Conservation (phyloP, 2,797 vertebrate genomes). For the Dermochelys coriacea region DNA sequence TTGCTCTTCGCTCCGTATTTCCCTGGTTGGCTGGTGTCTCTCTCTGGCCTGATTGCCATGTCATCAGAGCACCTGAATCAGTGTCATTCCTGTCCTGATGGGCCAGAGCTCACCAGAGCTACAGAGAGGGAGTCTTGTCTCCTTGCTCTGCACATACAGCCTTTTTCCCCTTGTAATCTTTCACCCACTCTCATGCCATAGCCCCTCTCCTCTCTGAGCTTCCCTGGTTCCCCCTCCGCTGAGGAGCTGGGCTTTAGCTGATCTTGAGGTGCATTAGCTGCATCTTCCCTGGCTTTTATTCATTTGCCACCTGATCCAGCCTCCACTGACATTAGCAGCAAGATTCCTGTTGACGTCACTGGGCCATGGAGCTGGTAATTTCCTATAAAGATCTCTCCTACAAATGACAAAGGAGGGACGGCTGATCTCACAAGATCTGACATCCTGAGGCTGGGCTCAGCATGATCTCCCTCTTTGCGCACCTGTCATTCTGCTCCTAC, state of each 20-base stretch:
- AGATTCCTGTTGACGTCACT: neutral
- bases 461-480: neutral
- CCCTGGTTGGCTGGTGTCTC: neutral
- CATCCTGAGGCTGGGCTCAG: neutral
- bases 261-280: neutral
- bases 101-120: neutral
- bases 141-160: neutral
- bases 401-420: neutral
- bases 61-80: neutral
- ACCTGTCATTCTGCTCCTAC: neutral
- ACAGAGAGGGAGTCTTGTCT: too few relatives aligned
- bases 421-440: neutral
- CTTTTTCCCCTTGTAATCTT: neutral
- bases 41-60: neutral
- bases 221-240: neutral
- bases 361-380: neutral
- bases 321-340: neutral
- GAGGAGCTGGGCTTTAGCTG: neutral
- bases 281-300: neutral
- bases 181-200: neutral
- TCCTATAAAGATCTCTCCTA: neutral
- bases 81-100: neutral
- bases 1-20: neutral
- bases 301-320: neutral
- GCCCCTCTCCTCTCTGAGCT: neutral